Conservation (phyloP, 2,797 vertebrate genomes). For the Neolamprologus multifasciatus region DNA sequence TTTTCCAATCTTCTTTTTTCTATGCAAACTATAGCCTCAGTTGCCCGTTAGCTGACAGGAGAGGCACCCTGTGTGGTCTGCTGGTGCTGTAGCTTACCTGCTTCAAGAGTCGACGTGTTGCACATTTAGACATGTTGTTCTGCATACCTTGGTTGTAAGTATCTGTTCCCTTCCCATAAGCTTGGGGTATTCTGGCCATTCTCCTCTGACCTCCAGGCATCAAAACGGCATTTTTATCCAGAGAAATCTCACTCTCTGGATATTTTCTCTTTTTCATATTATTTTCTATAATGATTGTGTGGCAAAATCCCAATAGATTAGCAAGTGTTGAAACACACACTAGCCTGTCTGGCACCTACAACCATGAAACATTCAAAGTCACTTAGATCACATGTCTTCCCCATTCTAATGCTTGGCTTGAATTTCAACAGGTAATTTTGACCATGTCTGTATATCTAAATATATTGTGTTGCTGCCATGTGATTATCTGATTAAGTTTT, state of each 20-base stretch:
- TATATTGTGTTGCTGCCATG: not conserved
- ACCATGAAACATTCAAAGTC: not conserved
- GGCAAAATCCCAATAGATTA: not conserved
- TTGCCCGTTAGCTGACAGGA: not conserved
- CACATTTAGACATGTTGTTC: not conserved
- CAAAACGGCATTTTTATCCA: not conserved
- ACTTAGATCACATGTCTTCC: not conserved
- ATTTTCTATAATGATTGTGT: not conserved
- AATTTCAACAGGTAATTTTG: not conserved
- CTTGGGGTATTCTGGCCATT: not conserved
- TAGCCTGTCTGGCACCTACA: not conserved
- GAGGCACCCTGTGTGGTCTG: not conserved
- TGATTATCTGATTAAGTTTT: not conserved
- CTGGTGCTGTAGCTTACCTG: not conserved
- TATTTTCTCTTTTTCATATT: not conserved
- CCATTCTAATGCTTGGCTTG: not conserved
- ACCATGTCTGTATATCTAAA: not conserved
- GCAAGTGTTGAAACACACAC: not conserved
- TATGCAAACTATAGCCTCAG: not conserved
- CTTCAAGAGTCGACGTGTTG: not conserved
- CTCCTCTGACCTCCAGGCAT: rapidly evolving
- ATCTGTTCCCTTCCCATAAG: not conserved
- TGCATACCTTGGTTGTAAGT: not conserved
- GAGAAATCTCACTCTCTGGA: not conserved
- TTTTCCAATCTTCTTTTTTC: not conserved